These are phyloP conservation scores for Casuarius casuarius DNA, from an alignment of 2,113 vertebrate genomes.

Conservation along the genomic window DNA sequence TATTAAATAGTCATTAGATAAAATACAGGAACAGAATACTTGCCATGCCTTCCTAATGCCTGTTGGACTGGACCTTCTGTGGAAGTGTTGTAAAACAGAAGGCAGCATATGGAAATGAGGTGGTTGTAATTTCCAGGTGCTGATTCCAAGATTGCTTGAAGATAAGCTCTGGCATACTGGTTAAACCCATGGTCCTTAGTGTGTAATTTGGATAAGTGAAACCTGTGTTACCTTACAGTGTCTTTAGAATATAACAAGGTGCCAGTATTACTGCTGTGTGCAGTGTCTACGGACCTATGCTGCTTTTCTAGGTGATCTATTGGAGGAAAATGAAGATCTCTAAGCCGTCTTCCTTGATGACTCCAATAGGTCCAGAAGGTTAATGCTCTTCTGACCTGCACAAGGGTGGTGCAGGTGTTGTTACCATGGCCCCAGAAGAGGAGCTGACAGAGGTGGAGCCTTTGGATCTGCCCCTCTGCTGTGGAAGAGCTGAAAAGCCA, in stretches of 20 bases:
- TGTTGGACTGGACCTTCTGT: background rate
- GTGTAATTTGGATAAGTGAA: background rate
- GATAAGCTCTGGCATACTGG: background rate
- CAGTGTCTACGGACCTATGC: background rate
- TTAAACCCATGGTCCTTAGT: background rate
- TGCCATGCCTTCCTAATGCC: background rate
- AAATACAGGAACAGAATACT: background rate
- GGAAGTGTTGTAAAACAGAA: background rate
- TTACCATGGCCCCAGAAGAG: too few relatives aligned
- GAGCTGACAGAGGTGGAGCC: background rate
- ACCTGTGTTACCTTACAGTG: rapidly evolving
- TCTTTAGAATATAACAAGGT: background rate
- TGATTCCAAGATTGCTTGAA: background rate
- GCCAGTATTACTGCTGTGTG: background rate
- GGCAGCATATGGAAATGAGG: background rate
- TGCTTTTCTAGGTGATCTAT: background rate
- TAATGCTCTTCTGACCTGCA: background rate
- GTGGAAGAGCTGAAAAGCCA: background rate
- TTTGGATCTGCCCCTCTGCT: background rate
- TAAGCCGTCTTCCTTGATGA: background rate
- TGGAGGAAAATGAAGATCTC: background rate
- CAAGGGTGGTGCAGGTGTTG: too few relatives aligned
- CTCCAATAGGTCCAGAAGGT: background rate
- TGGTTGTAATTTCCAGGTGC: background rate
- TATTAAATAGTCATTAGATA: background rate